Conservation (phyloP, 2,888 invertebrate species). For the Mimumesa dahlbomi region DNA sequence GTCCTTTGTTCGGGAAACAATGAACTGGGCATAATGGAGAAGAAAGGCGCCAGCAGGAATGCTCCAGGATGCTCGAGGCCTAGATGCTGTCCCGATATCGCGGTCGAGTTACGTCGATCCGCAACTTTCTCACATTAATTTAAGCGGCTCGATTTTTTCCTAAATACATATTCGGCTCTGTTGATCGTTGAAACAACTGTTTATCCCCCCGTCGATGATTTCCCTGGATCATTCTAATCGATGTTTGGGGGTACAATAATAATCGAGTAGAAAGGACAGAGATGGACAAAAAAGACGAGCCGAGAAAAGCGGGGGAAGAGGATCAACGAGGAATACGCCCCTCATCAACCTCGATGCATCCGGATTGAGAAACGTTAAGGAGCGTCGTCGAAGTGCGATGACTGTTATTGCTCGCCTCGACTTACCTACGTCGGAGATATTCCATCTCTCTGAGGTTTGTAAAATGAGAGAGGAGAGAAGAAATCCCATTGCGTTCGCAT, state of each 20-base stretch:
- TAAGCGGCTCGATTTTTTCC: too few relatives aligned
- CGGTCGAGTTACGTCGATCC: slow-evolving; percentile 7
- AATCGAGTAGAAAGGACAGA: slow-evolving; percentile 7
- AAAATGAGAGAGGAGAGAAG: too few relatives aligned
- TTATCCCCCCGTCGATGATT: too few relatives aligned
- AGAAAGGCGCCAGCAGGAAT: slow-evolving; percentile 35
- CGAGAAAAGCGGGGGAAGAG: neutral
- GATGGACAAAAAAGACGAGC: too few relatives aligned
- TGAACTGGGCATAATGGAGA: slow-evolving; percentile 51
- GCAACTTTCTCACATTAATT: neutral
- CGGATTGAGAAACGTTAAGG: slow-evolving; percentile 63
- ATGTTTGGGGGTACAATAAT: too few relatives aligned
- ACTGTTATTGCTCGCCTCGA: slow-evolving; percentile 43
- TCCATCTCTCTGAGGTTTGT: too few relatives aligned
- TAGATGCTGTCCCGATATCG: slow-evolving; percentile 25
- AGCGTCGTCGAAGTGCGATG: slow-evolving; percentile 45
- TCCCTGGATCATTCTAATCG: too few relatives aligned
- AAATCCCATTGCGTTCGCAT: too few relatives aligned
- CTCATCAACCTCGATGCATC: slow-evolving; percentile 50
- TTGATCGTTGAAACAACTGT: too few relatives aligned
- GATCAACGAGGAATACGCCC: slow-evolving; percentile 37
- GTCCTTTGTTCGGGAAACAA: slow-evolving; percentile 61
- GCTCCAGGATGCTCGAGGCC: slow-evolving; percentile 28
- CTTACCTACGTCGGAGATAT: slow-evolving; percentile 31
- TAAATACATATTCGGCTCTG: too few relatives aligned